These are phyloP conservation scores for Apolygus lucorum DNA, from an alignment of 1,140 invertebrate genomes.

Conservation along the genomic window DNA sequence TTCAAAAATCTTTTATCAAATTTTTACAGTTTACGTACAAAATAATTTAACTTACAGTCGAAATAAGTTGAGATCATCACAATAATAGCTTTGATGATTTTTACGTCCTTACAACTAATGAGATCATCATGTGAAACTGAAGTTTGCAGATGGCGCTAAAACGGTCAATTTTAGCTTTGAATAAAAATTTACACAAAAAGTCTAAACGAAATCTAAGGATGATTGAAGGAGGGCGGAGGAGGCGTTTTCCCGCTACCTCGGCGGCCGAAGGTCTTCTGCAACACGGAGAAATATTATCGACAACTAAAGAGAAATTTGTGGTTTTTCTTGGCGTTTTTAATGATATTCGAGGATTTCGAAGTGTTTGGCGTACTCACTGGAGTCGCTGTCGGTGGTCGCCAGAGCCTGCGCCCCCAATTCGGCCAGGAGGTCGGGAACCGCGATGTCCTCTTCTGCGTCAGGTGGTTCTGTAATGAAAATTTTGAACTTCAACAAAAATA, in stretches of 20 bases:
- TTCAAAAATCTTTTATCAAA: no score
- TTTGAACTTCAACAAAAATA: not conserved
- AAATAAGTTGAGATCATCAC: conserved; percentile 7
- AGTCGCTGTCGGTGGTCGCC: conserved; percentile 3
- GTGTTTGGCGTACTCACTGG: conserved; percentile 10
- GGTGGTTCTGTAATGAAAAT: not conserved
- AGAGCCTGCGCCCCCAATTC: no score
- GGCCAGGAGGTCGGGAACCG: conserved; percentile 20
- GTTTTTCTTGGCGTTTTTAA: not conserved
- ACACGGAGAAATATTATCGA: conserved; percentile 5
- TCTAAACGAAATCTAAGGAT: conserved; percentile 5
- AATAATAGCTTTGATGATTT: conserved; percentile 22
- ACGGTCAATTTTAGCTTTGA: not conserved
- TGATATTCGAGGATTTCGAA: not conserved
- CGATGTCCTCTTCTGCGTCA: conserved; percentile 3
- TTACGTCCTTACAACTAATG: conserved; percentile 21
- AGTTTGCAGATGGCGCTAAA: not conserved
- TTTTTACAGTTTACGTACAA: no score
- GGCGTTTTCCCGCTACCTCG: conserved; percentile 7
- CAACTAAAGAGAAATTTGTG: conserved; percentile 16
- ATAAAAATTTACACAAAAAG: not conserved
- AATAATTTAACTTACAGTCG: not conserved
- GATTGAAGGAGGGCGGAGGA: no score
- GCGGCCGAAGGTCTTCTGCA: conserved; percentile 9
- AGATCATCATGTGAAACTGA: conserved; percentile 28